Percentiles rank a stretch among this genome's conserved stretches.
These are phyloP conservation scores for Drosophila tripunctata DNA, from an alignment of 2,888 invertebrate genomes.

Conservation along the genomic window DNA sequence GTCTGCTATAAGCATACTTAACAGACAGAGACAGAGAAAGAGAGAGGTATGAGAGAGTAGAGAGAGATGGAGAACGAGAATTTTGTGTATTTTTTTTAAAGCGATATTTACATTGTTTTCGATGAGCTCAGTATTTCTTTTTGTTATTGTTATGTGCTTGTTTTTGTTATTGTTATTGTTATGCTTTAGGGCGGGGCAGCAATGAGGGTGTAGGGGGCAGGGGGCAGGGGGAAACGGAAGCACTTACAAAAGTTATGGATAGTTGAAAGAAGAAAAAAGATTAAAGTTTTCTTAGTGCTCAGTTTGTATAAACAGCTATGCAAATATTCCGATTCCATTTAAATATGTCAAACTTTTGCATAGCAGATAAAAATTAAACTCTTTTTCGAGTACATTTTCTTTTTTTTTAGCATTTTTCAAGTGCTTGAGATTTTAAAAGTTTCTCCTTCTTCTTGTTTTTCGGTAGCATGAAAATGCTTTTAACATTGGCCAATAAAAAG, in stretches of 20 bases:
- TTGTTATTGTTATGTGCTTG: conserved; percentile 22
- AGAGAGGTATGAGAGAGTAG: conserved; percentile 28
- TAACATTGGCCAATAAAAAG: conserved; percentile 36
- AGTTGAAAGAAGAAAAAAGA: conserved; percentile 29
- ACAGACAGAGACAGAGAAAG: background rate
- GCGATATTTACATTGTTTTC: conserved; percentile 51
- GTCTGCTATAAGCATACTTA: conserved; percentile 16
- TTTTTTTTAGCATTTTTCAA: background rate
- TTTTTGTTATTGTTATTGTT: conserved; percentile 34
- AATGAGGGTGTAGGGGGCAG: background rate
- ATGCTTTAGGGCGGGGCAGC: conserved; percentile 12
- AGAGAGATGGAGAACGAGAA: background rate
- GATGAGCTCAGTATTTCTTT: conserved; percentile 75
- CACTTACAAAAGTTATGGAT: conserved; percentile 35
- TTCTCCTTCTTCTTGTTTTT: too few relatives aligned
- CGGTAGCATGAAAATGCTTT: background rate
- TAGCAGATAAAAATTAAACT: conserved; percentile 35
- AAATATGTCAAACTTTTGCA: conserved; percentile 49
- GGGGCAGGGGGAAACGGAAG: conserved; percentile 46
- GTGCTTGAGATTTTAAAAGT: background rate
- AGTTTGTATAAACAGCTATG: conserved; percentile 38
- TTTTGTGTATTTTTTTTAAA: conserved; percentile 24
- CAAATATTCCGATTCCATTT: conserved; percentile 42
- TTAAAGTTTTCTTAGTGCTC: conserved; percentile 26
- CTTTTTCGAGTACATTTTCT: conserved; percentile 14